A percentile compares a stretch with the other conserved stretches of the same genome.
Evolutionary conservation across 2,888 invertebrate species (phyloP).

Genomic region (Lysandra coridon): DNA sequence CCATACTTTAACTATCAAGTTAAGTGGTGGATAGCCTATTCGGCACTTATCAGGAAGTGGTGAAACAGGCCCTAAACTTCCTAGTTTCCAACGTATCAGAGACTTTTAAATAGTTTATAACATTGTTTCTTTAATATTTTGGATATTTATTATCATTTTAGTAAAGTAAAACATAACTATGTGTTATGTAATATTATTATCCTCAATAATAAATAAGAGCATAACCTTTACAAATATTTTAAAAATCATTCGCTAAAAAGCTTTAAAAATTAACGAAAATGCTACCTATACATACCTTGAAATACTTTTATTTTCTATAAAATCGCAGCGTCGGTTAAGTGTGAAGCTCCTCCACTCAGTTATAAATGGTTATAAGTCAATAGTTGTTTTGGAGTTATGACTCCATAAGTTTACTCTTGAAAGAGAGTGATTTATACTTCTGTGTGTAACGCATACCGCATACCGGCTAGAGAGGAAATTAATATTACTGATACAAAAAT

Average conservation of each 20-base stretch:
- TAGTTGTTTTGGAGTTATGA: not conserved
- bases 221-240: no score
- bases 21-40: no score
- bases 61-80: not conserved
- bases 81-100: not conserved
- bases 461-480: not conserved
- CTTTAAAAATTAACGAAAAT: no score
- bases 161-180: not conserved
- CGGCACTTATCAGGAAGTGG: no score
- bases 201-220: no score
- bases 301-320: not conserved
- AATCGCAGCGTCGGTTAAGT: slow-evolving; percentile 8
- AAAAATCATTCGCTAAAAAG: no score
- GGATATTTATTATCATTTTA: not conserved
- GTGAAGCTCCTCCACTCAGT: not conserved
- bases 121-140: not conserved
- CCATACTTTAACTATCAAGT: no score
- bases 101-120: no score
- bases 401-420: not conserved
- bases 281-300: no score
- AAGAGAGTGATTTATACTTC: not conserved
- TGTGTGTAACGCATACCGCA: not conserved
- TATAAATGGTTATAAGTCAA: slow-evolving; percentile 19
- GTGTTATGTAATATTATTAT: no score
- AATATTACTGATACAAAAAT: not conserved